Evolutionary conservation across 2,888 invertebrate genomes (phyloP), one percentile per base, ranked within the genome.

Genomic region (Epistrophella euchroma): DNA sequence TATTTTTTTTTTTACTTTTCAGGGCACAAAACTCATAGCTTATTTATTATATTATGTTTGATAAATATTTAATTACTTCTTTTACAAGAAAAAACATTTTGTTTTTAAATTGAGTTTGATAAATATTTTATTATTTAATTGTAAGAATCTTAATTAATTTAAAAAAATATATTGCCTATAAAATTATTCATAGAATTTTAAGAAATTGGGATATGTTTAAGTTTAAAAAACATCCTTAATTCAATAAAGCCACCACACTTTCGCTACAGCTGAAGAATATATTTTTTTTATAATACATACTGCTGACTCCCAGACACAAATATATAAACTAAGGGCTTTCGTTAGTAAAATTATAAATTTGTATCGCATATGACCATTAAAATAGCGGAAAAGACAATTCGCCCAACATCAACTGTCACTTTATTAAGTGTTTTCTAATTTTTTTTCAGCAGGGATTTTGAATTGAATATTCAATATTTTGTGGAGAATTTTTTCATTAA

Each of bases 381-480:
- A 6, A 58, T 25, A 45, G 45, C 17, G 5, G 15, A 28, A 45
- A n/a, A 28, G 13, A 15, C 17, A 45, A 17, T 64, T 45, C 10
- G 45, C 13, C n/a, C 3, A 64, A 25, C 6, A 64, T 45, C 45
- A 64, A 64, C 45, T 28, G 62, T 64, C 62, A 64, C 11, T 28
- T 58, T 35, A 74, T 70, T 83, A 74, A 83, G 73, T 78, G 78
- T 22, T 73, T 74, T 70, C 45, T 60, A 22, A 40, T 9, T 40
- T 60, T 37, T 37, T 4, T 58, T 58, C 28, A 32, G 32, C 32
- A 19, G 13, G 13, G 19, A 72, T 43, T 52, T 50, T 7, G 17
- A 43, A 35, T 74, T 68, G 19, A 32, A 15, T 17, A 58, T 74
- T 68, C n/a, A n/a, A n/a, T n/a, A n/a, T n/a, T 66, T 40, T 22